Conservation (phyloP, 2,113 vertebrate species). For the Stigmatopora argus region DNA sequence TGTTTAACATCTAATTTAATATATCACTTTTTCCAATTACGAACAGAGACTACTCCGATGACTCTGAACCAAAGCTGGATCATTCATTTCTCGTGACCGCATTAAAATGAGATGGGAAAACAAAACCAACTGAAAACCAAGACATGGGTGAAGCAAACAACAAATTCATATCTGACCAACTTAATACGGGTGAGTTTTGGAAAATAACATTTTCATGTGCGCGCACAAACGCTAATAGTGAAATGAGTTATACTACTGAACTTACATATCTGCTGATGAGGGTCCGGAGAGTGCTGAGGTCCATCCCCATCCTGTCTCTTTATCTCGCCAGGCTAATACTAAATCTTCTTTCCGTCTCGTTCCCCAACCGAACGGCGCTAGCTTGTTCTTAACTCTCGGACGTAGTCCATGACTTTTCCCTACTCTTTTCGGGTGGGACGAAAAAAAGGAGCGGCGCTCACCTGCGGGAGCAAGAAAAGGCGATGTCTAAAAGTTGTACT, state of each 20-base stretch:
- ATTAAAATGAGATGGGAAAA: background rate
- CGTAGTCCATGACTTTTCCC: conserved; percentile 58
- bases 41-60: background rate
- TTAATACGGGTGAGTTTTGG: conserved; percentile 36
- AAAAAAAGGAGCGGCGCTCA: conserved; percentile 7
- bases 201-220: conserved; percentile 4
- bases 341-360: conserved; percentile 11
- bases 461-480: conserved; percentile 15
- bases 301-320: conserved; percentile 71
- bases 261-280: conserved; percentile 93
- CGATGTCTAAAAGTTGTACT: background rate
- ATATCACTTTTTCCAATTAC: background rate
- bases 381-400: conserved; percentile 49
- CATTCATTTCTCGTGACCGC: background rate
- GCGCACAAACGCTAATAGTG: background rate
- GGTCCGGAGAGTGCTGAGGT: conserved; percentile 81
- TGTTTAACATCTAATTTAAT: background rate
- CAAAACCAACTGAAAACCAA: background rate
- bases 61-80: background rate
- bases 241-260: background rate
- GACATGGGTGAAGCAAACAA: background rate
- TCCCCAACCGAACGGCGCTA: conserved; percentile 28
- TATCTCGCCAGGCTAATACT: conserved; percentile 21
- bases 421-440: conserved; percentile 27
- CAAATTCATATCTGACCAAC: conserved; percentile 26